These are phyloP conservation scores for Tachystola acroxantha DNA, from an alignment of 2,888 invertebrate species.

Conservation along the genomic window DNA sequence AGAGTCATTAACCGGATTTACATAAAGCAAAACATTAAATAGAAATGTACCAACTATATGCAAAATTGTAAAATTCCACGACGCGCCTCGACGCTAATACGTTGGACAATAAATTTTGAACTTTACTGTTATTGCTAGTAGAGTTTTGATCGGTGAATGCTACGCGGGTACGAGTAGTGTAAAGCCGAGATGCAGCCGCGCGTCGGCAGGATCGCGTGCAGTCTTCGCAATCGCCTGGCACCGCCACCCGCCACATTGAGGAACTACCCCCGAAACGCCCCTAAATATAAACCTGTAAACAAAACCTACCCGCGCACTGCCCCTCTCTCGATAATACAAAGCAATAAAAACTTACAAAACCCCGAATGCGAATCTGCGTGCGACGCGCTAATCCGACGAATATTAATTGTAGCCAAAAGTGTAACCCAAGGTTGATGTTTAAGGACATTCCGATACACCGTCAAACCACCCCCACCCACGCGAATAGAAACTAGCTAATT, in stretches of 20 bases:
- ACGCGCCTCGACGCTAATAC: constrained; percentile 24
- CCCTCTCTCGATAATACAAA: constrained; percentile 28
- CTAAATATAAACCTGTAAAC: constrained; percentile 48
- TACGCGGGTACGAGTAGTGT: too few species aligned
- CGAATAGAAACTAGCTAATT: constrained; percentile 77
- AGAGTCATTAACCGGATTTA: constrained; percentile 8
- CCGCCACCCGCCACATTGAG: constrained; percentile 60
- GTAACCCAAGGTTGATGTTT: constrained; percentile 40
- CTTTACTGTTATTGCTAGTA: constrained; percentile 28
- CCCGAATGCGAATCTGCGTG: constrained; percentile 26
- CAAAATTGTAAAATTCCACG: constrained; percentile 33
- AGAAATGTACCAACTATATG: constrained; percentile 24
- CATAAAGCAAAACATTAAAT: constrained; percentile 9
- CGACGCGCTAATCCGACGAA: constrained; percentile 29
- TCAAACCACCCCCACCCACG: constrained; percentile 36
- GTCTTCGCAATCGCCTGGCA: constrained; percentile 68
- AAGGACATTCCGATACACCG: constrained; percentile 49
- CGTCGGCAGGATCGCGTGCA: constrained; percentile 54
- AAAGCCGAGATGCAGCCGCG: constrained; percentile 55
- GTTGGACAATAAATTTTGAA: constrained; percentile 32
- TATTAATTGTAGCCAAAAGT: constrained; percentile 33
- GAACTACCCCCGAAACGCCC: constrained; percentile 57
- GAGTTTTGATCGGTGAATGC: constrained; percentile 37
- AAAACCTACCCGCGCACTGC: constrained; percentile 33
- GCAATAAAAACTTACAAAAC: constrained; percentile 31